These are phyloP conservation scores for Cancer borealis DNA, from an alignment of 2,888 invertebrate genomes.

Conservation along the genomic window DNA sequence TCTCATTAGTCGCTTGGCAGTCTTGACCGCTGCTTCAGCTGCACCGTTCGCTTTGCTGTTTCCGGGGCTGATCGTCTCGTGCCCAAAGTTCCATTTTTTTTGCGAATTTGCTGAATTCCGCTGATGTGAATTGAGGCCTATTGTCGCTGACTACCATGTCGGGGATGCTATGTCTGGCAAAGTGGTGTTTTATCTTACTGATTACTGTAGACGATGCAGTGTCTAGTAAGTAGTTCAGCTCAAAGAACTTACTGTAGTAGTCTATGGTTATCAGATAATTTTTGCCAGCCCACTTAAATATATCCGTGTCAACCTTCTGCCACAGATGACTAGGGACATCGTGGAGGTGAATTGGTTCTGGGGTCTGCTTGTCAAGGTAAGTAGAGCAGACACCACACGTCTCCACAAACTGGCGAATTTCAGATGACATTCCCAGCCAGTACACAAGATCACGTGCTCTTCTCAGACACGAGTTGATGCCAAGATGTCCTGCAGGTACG, in stretches of 20 bases:
- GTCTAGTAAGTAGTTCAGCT: slow-evolving; percentile 33
- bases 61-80: background rate
- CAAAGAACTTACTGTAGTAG: slow-evolving; percentile 24
- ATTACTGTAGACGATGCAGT: slow-evolving; percentile 22
- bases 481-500: slow-evolving; percentile 30
- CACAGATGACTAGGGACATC: slow-evolving; percentile 33
- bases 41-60: slow-evolving; percentile 34
- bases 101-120: background rate
- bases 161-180: slow-evolving; percentile 42
- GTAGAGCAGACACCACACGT: background rate
- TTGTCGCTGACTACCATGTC: slow-evolving; percentile 36
- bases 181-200: background rate
- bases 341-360: slow-evolving; percentile 4
- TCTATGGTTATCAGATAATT: slow-evolving; percentile 31
- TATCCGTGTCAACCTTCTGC: slow-evolving; percentile 13
- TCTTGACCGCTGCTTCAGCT: slow-evolving; percentile 1
- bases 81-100: background rate
- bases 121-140: slow-evolving; percentile 40
- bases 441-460: slow-evolving; percentile 22
- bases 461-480: slow-evolving; percentile 38
- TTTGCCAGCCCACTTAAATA: background rate
- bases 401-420: background rate
- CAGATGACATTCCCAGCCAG: slow-evolving; percentile 45
- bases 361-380: background rate
- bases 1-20: background rate